Base-by-base conservation (phyloP, 2,888 invertebrate species). In the Drosophila ustulata region DNA sequence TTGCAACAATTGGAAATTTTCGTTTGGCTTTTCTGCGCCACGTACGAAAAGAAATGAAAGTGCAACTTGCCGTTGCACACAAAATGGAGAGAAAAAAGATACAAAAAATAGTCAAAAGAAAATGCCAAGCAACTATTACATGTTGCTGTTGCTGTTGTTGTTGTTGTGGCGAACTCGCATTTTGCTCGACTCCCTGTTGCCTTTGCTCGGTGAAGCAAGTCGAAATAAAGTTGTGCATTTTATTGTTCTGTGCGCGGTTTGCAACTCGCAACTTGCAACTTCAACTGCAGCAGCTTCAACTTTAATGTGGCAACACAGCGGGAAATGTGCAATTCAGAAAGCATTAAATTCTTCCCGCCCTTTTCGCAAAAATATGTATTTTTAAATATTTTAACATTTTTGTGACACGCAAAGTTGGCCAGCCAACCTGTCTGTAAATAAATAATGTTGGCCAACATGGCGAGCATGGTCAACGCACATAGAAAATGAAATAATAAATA, bases 1-100 rank as follows among this genome's bases (percentile, higher is more conserved):
- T 80, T 85, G 88, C 85, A 82, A 82, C 85, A 88, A 85, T 82
- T 73, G 80, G 70, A 86, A 68, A 72, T 73, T 55, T 67, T 76
- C 63, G 63, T 66, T 73, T 63, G 52, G 65, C 46, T 77, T 71
- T 65, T 37, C 45, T 56, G 49, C 66, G 62, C 66, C 80, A 76
- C 77, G 83, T 69, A 56, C 50, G 49, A 63, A 46, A 63, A 37
- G 64, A 58, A 71, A 59, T 55, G 50, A 70, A 71, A 72, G 61
- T 80, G 75, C 65, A 56, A 51, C 49, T 51, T 41, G 53, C 41
- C 41, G 53, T 41, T 39, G 52, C 52, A 28, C 56, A 58, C 30
- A 30, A 30, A 30, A 30, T 30, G 50, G 39, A 7, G 37, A 11
- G n/a, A 46, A 46, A 58, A 41, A 55, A 70, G 58, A 63, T 57